phyloP scores from a whole-genome alignment of 2,113 vertebrate genomes.

The Butastur rufipennis region DNA sequence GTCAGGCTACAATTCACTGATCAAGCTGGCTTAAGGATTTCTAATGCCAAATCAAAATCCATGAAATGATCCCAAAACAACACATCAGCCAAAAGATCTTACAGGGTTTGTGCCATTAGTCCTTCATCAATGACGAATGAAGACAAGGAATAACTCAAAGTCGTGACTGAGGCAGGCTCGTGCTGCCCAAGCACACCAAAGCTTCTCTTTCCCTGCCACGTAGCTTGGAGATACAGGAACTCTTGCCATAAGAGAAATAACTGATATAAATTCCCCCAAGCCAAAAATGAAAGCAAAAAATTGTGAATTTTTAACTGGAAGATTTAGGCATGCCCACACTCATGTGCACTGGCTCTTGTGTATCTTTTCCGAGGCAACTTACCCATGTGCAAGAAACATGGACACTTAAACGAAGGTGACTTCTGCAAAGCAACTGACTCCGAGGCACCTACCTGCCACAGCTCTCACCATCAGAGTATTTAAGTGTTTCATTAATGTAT shows the following conservation, averaged over 20 bases:
- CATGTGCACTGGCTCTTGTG: background rate
- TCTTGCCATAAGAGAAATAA: background rate
- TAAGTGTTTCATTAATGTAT: background rate
- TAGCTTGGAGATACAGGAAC: background rate
- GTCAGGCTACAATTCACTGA: background rate
- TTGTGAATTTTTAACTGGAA: background rate
- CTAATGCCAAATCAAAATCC: background rate
- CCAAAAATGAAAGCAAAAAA: background rate
- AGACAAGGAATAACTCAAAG: background rate
- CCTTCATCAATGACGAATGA: no score
- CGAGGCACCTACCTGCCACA: background rate
- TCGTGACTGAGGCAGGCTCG: rapidly evolving
- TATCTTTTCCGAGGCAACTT: background rate
- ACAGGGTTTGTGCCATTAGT: background rate
- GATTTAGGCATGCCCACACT: background rate
- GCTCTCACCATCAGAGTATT: background rate
- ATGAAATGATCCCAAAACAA: background rate
- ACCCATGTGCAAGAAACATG: background rate
- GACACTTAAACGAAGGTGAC: background rate
- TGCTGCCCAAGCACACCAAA: background rate
- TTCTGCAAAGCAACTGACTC: background rate
- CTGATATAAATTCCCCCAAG: background rate
- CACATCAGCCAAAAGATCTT: background rate
- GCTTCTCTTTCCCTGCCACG: background rate
- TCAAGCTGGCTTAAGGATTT: background rate